Base-by-base conservation (phyloP, 1,140 invertebrate species). In the Hycleus cichorii region DNA sequence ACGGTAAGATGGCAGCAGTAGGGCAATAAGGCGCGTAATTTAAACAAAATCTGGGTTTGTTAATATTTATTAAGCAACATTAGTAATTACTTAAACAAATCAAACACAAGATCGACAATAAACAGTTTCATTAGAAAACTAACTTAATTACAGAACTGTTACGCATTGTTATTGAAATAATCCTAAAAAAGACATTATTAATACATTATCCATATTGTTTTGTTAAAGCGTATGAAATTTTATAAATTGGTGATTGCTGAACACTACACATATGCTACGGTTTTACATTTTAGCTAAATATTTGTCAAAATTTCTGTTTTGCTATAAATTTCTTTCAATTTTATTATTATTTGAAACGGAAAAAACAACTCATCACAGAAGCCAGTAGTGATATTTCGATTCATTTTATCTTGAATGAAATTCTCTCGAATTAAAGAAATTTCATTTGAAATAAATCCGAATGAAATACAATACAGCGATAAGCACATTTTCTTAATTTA, bases 321-420 rank as follows among this genome's bases (percentile, higher is more conserved):
- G 7, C 32, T 32, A 32, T 32, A 32, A 7, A 32, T 32, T 32
- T 32, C 4, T 32, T 1, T 32, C 7, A 18, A 18, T 32, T 32
- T 32, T 32, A 5, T 32, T 32, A 32, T 32, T 32, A 32, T 7
- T 32, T 32, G 32, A 32, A 32, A 32, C 32, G 7, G 45, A 68
- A 61, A 60, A 64, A 59, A 58, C 47, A 65, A 68, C 58, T 60
- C 66, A 68, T 68, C 66, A 68, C 66, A 68, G 64, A 68, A 68
- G 66, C 66, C 55, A 64, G 64, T 59, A 63, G 62, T 52, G 45
- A 52, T 42, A 49, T 44, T 60, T 57, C 50, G 39, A 50, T 60
- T 47, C 42, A 46, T 57, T 54, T 58, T 38, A 46, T 56, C 18
- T 5, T 39, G 27, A 59, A 11, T 24, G 44, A 25, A 26, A 39